phyloP scores from a whole-genome alignment of 1,140 invertebrate genomes.

The Arctopsyche grandis region DNA sequence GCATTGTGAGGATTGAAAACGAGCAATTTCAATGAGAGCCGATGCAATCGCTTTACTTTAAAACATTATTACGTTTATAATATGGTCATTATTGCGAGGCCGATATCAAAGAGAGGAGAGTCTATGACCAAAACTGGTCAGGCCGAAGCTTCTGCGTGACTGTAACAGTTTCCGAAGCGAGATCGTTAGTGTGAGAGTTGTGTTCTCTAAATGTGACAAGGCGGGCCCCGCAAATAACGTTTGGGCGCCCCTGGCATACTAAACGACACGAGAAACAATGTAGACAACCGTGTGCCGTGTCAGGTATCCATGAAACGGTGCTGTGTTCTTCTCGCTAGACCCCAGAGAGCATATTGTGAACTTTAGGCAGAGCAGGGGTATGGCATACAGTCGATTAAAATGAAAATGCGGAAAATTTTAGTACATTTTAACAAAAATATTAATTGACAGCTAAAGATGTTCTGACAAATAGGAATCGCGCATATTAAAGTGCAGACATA shows the following conservation, averaged over 20 bases:
- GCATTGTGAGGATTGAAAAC: no score
- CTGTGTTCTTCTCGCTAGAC: no score
- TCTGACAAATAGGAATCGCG: no score
- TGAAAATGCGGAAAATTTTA: no score
- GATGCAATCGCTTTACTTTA: not conserved
- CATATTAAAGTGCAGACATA: no score
- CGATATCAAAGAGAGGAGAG: not conserved
- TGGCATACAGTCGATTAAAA: no score
- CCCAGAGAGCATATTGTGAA: no score
- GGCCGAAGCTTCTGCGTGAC: conserved; percentile 11
- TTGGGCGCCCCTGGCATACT: conserved; percentile 15
- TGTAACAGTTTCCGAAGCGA: conserved; percentile 15
- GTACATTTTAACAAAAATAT: no score
- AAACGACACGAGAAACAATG: not conserved
- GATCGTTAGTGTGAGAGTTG: conserved; percentile 6
- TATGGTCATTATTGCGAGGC: not conserved
- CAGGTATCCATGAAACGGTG: no score
- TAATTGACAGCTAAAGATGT: no score
- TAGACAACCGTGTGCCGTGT: not conserved
- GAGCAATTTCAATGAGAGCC: no score
- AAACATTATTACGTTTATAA: conserved; percentile 1
- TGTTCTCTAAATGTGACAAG: conserved; percentile 18
- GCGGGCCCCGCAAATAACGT: not conserved
- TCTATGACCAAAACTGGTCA: conserved; percentile 27
- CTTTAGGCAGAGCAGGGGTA: no score